Evolutionary conservation across 2,113 vertebrate species (phyloP).

Genomic region (Oxyruncus cristatus): DNA sequence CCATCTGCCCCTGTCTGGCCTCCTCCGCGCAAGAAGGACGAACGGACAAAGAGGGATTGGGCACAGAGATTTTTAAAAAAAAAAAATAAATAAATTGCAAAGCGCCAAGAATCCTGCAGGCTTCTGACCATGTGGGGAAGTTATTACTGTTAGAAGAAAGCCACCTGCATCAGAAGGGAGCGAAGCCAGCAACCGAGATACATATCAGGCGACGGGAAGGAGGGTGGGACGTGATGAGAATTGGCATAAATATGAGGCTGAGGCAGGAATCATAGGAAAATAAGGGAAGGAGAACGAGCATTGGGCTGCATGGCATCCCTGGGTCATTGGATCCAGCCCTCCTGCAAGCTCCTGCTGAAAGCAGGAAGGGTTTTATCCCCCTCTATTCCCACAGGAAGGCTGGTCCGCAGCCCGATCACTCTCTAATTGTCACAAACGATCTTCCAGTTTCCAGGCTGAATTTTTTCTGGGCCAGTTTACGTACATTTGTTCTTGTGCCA

Average conservation of each 20-base stretch:
- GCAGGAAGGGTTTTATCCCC: background rate
- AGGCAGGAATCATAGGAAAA: background rate
- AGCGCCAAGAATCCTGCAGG: background rate
- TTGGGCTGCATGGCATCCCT: background rate
- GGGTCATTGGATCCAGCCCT: fast-evolving
- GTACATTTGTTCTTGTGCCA: background rate
- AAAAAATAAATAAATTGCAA: background rate
- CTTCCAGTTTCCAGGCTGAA: background rate
- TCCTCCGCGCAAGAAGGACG: background rate
- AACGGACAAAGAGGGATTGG: background rate
- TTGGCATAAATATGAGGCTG: background rate
- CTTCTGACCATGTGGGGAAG: background rate
- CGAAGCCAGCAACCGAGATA: background rate
- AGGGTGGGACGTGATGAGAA: background rate
- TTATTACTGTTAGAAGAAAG: conserved; percentile 10
- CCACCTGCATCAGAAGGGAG: conserved; percentile 12
- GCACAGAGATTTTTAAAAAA: background rate
- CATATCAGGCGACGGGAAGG: background rate
- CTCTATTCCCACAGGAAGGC: background rate
- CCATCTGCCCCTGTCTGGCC: background rate
- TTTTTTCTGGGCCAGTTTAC: conserved; percentile 27
- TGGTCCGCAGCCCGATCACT: background rate
- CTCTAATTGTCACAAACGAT: conserved; percentile 23
- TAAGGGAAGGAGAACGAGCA: background rate
- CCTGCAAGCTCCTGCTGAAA: background rate